These are phyloP conservation scores for Hexactinellida sp. DNA, from an alignment of 37 sponge, comb jelly and placozoan species.

Conservation along the genomic window DNA sequence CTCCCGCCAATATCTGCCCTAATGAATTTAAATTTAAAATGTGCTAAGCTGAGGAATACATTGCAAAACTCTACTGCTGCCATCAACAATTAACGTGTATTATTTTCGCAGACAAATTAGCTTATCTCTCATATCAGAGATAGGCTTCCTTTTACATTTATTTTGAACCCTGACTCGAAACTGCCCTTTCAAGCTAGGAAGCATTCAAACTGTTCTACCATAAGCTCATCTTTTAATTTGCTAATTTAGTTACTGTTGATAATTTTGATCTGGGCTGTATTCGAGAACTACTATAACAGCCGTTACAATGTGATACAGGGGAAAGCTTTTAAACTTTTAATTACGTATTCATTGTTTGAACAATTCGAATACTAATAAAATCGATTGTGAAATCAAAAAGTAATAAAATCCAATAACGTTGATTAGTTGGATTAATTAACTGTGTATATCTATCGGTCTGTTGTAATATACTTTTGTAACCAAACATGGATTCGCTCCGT, in stretches of 20 bases:
- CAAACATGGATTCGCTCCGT: neutral
- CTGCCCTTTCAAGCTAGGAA: neutral
- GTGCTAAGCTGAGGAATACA: too few relatives aligned
- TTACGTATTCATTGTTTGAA: too few relatives aligned
- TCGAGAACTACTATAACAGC: too few relatives aligned
- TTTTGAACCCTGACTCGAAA: neutral
- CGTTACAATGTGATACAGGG: too few relatives aligned
- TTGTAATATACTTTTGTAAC: neutral
- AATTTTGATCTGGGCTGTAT: too few relatives aligned
- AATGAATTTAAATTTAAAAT: too few relatives aligned
- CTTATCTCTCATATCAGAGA: neutral
- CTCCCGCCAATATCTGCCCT: too few relatives aligned
- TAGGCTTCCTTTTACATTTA: neutral
- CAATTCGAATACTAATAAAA: too few relatives aligned
- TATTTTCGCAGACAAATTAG: neutral
- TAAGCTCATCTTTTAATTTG: too few relatives aligned
- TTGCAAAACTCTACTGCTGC: too few relatives aligned
- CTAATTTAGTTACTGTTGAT: too few relatives aligned
- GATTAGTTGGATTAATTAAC: neutral
- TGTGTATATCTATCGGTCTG: neutral
- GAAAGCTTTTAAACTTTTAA: too few relatives aligned
- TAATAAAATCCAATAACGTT: neutral
- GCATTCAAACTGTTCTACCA: neutral
- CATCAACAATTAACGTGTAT: neutral
- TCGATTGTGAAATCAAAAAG: neutral